These are phyloP conservation scores for Melanostigma gelatinosum DNA, from an alignment of 2,113 vertebrate species.

Conservation along the genomic window DNA sequence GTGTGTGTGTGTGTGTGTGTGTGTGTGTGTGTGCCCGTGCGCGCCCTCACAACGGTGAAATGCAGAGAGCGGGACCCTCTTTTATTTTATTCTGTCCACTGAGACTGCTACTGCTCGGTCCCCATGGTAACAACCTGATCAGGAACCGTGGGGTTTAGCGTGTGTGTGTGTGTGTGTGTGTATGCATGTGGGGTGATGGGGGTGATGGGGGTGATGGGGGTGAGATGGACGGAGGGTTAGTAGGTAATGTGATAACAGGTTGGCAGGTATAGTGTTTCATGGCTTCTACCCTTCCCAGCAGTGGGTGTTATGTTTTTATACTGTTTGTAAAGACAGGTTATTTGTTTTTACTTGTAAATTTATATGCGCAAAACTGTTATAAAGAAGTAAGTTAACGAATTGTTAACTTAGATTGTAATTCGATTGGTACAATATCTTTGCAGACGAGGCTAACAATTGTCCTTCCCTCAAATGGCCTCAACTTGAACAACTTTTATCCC, in stretches of 20 bases:
- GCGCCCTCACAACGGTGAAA: constrained; percentile 1
- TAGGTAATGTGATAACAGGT: constrained; percentile 33
- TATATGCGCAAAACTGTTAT: background rate
- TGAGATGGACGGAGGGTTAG: constrained; percentile 3
- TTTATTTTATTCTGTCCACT: constrained; percentile 59
- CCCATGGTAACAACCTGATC: constrained; percentile 66
- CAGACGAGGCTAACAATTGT: background rate
- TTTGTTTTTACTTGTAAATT: background rate
- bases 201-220: background rate
- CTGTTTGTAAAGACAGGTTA: background rate
- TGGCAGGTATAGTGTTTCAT: constrained; percentile 21
- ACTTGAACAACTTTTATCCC: background rate
- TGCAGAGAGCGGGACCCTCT: constrained; percentile 35
- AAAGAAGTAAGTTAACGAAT: background rate
- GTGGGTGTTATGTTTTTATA: background rate
- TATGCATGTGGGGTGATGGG: constrained; percentile 11
- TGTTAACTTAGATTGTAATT: background rate
- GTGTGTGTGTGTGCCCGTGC: background rate
- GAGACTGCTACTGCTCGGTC: constrained; percentile 52
- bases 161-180: constrained; percentile 13
- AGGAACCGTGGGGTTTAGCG: constrained; percentile 20
- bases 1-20: constrained; percentile 2
- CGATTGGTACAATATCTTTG: background rate
- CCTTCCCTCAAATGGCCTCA: background rate
- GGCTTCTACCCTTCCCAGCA: background rate